These are phyloP conservation scores for Nyctalus aviator DNA, from an alignment of 2,797 vertebrate genomes.

Conservation along the genomic window DNA sequence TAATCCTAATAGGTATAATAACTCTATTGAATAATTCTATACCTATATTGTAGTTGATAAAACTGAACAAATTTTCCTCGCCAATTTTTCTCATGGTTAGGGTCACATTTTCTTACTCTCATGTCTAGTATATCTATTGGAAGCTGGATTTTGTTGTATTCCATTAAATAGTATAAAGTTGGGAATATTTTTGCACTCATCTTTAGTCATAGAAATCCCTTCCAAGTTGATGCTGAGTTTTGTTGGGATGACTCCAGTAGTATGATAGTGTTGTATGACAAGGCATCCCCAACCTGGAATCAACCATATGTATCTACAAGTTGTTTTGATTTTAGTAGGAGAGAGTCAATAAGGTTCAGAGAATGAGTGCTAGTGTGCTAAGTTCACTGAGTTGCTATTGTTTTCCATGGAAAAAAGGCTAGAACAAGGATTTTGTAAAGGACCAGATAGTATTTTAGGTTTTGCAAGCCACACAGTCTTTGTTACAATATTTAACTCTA, in stretches of 20 bases:
- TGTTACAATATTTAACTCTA: background rate
- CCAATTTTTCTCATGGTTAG: background rate
- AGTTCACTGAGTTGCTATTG: background rate
- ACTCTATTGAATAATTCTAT: background rate
- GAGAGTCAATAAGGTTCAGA: background rate
- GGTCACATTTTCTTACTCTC: background rate
- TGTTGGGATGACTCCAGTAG: background rate
- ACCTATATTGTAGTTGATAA: slow-evolving; percentile 25
- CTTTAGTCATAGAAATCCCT: background rate
- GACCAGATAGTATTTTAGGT: background rate
- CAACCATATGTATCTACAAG: background rate
- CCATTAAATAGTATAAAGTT: background rate
- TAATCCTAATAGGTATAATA: background rate
- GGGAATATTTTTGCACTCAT: background rate
- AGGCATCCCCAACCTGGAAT: background rate
- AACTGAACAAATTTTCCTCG: background rate
- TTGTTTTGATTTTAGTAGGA: background rate
- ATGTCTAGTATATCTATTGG: background rate
- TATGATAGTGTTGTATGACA: background rate
- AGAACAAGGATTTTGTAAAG: background rate
- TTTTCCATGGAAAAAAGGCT: background rate
- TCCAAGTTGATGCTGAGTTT: background rate
- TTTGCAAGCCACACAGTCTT: background rate
- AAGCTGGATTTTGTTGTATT: background rate
- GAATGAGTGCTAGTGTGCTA: background rate